Percentiles rank a stretch among this genome's conserved stretches.
Evolutionary conservation across 1,140 invertebrate species (phyloP).

Genomic region (Bombus picipes): DNA sequence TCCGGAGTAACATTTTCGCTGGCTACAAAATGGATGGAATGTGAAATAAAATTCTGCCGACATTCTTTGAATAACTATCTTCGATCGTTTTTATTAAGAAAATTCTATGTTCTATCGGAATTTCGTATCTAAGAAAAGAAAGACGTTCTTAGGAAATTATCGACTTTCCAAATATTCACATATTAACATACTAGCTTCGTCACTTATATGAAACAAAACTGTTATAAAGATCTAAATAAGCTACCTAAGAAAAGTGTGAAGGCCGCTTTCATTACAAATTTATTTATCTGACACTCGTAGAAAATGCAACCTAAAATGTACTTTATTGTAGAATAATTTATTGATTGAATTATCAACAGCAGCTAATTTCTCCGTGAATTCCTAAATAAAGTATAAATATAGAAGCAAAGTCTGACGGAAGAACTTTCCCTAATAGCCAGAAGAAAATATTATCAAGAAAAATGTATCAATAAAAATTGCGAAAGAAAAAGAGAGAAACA

Average conservation of each 20-base stretch:
- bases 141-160: background rate
- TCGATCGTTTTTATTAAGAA: background rate
- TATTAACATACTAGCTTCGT: background rate
- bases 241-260: background rate
- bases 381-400: background rate
- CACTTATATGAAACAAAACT: background rate
- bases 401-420: background rate
- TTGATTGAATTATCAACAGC: background rate
- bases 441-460: background rate
- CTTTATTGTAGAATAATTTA: background rate
- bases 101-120: background rate
- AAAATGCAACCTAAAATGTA: background rate
- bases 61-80: constrained; percentile 6
- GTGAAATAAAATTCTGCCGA: background rate
- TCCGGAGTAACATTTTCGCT: constrained; percentile 26
- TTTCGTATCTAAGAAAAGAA: background rate
- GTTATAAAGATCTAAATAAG: background rate
- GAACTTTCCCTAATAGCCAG: too few species aligned
- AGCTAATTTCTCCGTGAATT: too few species aligned
- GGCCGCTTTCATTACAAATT: background rate
- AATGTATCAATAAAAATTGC: background rate
- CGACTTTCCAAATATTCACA: background rate
- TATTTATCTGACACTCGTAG: background rate
- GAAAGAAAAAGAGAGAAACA: background rate
- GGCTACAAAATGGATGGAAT: background rate